Percentiles rank a stretch among this genome's conserved stretches.
Evolutionary conservation across 1,140 invertebrate species (phyloP).

Genomic region (Trichonephila clavata): DNA sequence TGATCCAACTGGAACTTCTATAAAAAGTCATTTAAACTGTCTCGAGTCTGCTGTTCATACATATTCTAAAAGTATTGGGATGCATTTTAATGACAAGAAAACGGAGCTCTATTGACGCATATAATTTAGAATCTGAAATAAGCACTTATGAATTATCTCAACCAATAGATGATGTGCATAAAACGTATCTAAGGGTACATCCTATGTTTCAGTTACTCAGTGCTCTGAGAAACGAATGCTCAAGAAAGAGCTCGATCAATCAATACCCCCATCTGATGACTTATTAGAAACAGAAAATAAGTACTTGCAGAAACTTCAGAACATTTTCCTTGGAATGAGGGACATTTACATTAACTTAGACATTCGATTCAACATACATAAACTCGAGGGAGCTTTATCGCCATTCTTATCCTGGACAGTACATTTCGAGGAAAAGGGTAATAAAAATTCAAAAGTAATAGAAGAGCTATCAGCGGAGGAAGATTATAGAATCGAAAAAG

Average conservation of each 20-base stretch:
- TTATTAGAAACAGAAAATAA: neutral
- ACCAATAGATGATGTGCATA: neutral
- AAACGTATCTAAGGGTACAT: neutral
- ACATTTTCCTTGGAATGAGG: neutral
- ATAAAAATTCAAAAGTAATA: neutral
- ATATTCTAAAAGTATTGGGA: no score
- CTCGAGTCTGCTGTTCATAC: no score
- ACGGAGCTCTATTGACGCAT: no score
- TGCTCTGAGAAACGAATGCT: neutral
- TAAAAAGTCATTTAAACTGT: no score
- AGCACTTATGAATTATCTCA: neutral
- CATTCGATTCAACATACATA: neutral
- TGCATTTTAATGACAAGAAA: no score
- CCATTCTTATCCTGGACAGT: neutral
- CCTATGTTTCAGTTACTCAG: neutral
- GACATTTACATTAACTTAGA: neutral
- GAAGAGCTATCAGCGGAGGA: neutral
- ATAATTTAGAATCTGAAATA: no score
- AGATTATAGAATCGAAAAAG: neutral
- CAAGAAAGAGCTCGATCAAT: neutral
- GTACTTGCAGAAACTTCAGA: neutral
- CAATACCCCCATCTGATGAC: neutral
- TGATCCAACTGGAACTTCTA: no score
- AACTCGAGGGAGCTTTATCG: neutral
- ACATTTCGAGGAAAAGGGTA: neutral